Evolutionary conservation across 2,113 vertebrate genomes (phyloP).

Genomic region (Actenoides lindsayi): DNA sequence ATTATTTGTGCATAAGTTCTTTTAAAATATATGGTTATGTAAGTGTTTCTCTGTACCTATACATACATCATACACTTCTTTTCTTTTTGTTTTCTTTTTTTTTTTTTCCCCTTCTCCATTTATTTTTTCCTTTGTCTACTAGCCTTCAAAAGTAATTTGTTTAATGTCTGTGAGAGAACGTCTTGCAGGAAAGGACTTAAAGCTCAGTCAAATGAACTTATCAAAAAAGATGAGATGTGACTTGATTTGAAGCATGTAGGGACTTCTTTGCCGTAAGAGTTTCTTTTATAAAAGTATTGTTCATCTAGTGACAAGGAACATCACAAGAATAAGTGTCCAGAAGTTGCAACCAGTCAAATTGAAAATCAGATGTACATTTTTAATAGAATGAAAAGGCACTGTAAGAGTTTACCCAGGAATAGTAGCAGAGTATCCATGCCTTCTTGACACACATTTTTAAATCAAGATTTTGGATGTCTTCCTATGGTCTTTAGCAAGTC

Average conservation of each 20-base stretch:
- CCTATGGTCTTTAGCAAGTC: background rate
- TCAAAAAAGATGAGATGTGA: background rate
- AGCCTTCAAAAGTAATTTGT: constrained; percentile 27
- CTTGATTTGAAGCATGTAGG: background rate
- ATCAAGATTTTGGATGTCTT: background rate
- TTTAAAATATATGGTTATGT: background rate
- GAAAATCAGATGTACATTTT: background rate
- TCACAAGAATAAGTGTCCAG: background rate
- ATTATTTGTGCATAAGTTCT: background rate
- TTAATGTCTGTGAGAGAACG: background rate
- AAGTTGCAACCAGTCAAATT: background rate
- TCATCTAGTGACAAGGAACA: background rate
- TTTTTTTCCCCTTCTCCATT: background rate
- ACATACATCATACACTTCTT: background rate
- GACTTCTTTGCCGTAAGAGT: background rate
- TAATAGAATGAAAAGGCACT: background rate
- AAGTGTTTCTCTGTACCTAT: background rate
- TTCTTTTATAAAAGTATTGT: background rate
- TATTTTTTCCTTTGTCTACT: background rate
- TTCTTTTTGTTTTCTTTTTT: background rate
- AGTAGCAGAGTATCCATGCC: background rate
- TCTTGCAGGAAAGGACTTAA: background rate
- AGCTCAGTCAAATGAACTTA: constrained; percentile 1
- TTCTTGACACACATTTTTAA: background rate
- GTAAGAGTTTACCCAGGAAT: background rate